Percentiles rank a stretch among this genome's conserved stretches.
Conservation (phyloP, 2,797 vertebrate genomes). For the Acipenser transmontanus region DNA sequence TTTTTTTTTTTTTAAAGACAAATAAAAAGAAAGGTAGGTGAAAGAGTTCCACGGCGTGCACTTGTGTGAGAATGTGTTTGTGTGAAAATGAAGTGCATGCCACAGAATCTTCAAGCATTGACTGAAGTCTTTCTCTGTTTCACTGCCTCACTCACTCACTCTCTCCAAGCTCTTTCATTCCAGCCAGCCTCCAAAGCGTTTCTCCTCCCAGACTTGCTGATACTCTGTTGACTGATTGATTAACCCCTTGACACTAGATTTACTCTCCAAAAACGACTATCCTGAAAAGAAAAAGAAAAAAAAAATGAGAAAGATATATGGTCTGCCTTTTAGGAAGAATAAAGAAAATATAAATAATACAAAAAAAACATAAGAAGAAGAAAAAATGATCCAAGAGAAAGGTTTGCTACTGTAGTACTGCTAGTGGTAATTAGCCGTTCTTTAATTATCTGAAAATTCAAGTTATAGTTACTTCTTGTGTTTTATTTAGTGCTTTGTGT, state of each 20-base stretch:
- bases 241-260: constrained; percentile 15
- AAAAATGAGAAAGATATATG: no score
- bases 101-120: neutral
- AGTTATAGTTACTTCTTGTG: no score
- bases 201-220: constrained; percentile 20
- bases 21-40: neutral
- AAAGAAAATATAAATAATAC: no score
- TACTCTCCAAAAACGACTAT: no score
- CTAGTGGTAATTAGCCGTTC: no score
- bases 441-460: no score
- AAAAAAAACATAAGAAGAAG: no score
- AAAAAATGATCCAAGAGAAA: no score
- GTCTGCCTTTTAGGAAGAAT: no score
- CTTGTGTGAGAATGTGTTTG: neutral
- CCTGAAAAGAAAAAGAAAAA: no score
- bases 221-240: constrained; percentile 19
- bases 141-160: constrained; percentile 8
- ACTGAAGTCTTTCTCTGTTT: constrained; percentile 5
- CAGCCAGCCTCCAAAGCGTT: constrained; percentile 17
- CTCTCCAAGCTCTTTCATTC: constrained; percentile 9
- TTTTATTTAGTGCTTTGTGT: no score
- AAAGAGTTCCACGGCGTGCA: neutral
- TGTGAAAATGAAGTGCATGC: neutral
- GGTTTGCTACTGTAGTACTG: no score
- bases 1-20: constrained; percentile 5